A percentile compares a stretch with the other conserved stretches of the same genome.
Conservation (phyloP, 1,140 invertebrate genomes). For the Drosophila burlai region DNA sequence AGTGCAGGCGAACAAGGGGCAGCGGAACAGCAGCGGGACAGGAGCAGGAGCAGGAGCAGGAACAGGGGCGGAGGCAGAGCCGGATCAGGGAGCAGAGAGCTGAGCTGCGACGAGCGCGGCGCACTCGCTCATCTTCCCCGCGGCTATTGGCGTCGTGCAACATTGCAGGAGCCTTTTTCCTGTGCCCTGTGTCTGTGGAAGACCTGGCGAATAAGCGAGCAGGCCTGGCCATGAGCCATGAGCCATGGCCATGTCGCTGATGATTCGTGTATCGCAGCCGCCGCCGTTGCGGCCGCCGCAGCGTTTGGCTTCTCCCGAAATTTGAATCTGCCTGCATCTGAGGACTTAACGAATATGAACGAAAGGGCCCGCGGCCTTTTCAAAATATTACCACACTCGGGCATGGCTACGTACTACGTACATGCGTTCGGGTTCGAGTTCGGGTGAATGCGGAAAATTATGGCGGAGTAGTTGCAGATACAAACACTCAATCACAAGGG, state of each 20-base stretch:
- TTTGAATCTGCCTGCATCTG: slow-evolving; percentile 84
- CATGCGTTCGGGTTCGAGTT: slow-evolving; percentile 19
- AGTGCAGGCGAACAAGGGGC: slow-evolving; percentile 1
- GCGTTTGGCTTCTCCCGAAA: slow-evolving; percentile 74
- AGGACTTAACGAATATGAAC: slow-evolving; percentile 83
- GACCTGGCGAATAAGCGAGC: slow-evolving; percentile 44
- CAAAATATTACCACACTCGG: slow-evolving; percentile 72
- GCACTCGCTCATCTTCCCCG: slow-evolving; percentile 77
- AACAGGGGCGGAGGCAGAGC: slow-evolving; percentile 13
- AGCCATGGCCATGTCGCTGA: slow-evolving; percentile 63
- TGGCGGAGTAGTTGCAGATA: slow-evolving; percentile 68
- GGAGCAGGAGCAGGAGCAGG: slow-evolving; percentile 16
- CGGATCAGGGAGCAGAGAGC: slow-evolving; percentile 26
- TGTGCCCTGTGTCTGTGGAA: slow-evolving; percentile 39
- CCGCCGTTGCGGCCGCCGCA: slow-evolving; percentile 22
- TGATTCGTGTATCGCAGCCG: slow-evolving; percentile 70
- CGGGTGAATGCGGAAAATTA: slow-evolving; percentile 58
- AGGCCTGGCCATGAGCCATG: slow-evolving; percentile 54
- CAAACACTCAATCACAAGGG: slow-evolving; percentile 74
- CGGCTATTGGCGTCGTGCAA: slow-evolving; percentile 80
- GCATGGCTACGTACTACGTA: slow-evolving; percentile 44
- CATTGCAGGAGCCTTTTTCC: slow-evolving; percentile 83
- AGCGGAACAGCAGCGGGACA: slow-evolving; percentile 15
- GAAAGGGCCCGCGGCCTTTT: slow-evolving; percentile 64
- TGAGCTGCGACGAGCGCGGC: slow-evolving; percentile 38